Percentiles rank a stretch among this genome's conserved stretches.
Evolutionary conservation across 2,797 vertebrate species (phyloP).

Genomic region (Oreochromis mossambicus): DNA sequence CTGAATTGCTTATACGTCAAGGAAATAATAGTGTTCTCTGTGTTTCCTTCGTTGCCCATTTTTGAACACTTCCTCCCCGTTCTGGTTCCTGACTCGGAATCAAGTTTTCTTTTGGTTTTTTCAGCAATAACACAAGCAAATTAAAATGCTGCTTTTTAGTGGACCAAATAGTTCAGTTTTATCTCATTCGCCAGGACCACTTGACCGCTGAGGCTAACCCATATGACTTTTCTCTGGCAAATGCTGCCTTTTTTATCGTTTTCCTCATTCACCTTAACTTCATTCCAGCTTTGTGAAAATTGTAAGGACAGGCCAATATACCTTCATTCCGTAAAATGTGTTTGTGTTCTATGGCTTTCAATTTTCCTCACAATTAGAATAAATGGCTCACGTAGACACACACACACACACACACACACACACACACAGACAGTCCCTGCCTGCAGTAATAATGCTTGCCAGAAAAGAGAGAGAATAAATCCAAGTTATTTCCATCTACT

Average conservation of each 20-base stretch:
- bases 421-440: not conserved
- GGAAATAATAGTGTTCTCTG: not conserved
- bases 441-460: constrained; percentile 14
- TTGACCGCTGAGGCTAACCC: not conserved
- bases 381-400: not conserved
- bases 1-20: not conserved
- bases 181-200: not conserved
- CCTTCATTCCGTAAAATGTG: not conserved
- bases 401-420: not conserved
- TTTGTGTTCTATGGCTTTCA: constrained; percentile 14
- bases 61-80: not conserved
- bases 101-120: not conserved
- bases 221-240: not conserved
- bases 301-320: not conserved
- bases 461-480: constrained; percentile 29
- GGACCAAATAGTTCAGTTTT: not conserved
- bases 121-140: not conserved
- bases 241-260: not conserved
- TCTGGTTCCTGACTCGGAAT: not conserved
- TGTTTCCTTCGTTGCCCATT: not conserved
- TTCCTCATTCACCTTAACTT: not conserved
- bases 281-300: not conserved
- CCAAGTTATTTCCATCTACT: constrained; percentile 37
- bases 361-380: constrained; percentile 22
- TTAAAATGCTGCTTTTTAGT: not conserved